These are phyloP conservation scores for Apantesis nais DNA, from an alignment of 2,888 invertebrate genomes.

Conservation along the genomic window DNA sequence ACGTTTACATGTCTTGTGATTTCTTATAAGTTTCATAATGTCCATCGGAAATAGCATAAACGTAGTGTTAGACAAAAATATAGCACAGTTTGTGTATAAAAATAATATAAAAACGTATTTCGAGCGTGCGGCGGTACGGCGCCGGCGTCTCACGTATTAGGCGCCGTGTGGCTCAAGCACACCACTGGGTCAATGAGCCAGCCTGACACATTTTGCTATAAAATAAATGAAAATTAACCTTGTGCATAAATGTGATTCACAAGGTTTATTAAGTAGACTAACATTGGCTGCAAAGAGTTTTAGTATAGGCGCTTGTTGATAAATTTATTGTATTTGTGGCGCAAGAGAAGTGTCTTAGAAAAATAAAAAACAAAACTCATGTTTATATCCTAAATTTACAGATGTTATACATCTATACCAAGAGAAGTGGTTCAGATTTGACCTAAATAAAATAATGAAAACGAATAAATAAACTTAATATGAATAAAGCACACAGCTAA, in stretches of 20 bases:
- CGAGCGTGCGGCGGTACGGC: conserved; percentile 41
- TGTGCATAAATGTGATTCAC: conserved; percentile 52
- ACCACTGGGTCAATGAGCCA: conserved; percentile 22
- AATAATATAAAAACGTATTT: conserved; percentile 75
- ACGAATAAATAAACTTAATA: neutral
- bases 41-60: conserved; percentile 58
- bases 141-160: conserved; percentile 40
- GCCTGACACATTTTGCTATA: conserved; percentile 41
- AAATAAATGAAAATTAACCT: conserved; percentile 52
- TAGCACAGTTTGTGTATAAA: conserved; percentile 74
- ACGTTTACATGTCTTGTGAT: conserved; percentile 9
- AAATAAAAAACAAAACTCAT: neutral
- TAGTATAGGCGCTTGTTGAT: conserved; percentile 36
- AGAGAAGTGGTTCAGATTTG: neutral
- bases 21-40: conserved; percentile 37
- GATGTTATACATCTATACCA: neutral
- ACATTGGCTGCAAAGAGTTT: conserved; percentile 53
- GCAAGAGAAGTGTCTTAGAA: neutral
- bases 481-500: neutral
- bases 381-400: neutral
- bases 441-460: neutral
- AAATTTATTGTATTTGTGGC: conserved; percentile 24
- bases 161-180: conserved; percentile 32
- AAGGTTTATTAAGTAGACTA: conserved; percentile 43
- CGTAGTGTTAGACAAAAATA: conserved; percentile 62